These are phyloP conservation scores for Cyprinodon variegatus DNA, from an alignment of 2,113 vertebrate species.

Conservation along the genomic window DNA sequence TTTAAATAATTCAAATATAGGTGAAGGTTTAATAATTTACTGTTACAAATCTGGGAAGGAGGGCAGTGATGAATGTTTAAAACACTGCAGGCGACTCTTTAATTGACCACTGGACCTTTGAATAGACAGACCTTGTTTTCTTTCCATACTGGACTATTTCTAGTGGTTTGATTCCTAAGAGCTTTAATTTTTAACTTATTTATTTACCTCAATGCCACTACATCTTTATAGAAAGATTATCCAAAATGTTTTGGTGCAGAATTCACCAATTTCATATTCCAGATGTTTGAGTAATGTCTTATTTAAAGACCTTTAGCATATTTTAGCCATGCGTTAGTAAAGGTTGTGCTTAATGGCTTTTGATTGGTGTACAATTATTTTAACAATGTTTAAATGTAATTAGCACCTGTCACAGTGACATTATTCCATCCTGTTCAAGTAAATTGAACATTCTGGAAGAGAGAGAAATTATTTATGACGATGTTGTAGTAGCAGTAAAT, in stretches of 20 bases:
- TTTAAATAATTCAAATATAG: constrained; percentile 81
- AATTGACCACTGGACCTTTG: constrained; percentile 26
- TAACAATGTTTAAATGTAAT: not conserved
- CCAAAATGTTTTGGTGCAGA: not conserved
- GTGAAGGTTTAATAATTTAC: constrained; percentile 81
- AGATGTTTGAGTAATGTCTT: not conserved
- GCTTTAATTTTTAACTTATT: not conserved
- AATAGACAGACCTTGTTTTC: constrained; percentile 18
- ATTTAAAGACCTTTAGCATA: not conserved
- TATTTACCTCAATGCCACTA: not conserved
- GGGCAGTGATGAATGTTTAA: constrained; percentile 78
- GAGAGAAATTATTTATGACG: too few relatives aligned
- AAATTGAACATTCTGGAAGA: too few relatives aligned
- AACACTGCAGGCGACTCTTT: constrained; percentile 50
- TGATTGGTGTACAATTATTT: not conserved
- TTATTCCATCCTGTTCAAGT: too few relatives aligned
- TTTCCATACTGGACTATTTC: not conserved
- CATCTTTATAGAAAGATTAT: not conserved
- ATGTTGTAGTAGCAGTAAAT: not conserved
- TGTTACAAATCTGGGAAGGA: constrained; percentile 77
- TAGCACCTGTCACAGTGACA: not conserved
- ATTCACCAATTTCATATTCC: not conserved
- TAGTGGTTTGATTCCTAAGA: not conserved
- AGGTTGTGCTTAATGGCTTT: not conserved
- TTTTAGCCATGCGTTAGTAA: not conserved